Evolutionary conservation across 1,140 invertebrate species (phyloP), one percentile per base, ranked within the genome.

Genomic region (Penaeus indicus): DNA sequence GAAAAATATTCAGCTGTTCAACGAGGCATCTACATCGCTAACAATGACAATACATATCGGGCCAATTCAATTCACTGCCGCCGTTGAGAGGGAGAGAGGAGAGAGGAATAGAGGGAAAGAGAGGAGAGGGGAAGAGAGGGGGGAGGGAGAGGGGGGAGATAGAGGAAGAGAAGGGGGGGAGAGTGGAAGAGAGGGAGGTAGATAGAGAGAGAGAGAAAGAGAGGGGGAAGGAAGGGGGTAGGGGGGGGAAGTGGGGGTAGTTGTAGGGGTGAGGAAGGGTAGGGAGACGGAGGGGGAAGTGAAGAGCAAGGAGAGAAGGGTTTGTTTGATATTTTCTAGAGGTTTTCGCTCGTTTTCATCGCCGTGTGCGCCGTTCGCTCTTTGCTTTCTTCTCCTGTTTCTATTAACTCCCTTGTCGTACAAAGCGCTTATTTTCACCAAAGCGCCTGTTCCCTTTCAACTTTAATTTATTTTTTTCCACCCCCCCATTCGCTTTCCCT

Each of bases 11-110:
- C 81, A n/a, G 60, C 38, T 54, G 81, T 83, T 83, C 81, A 83
- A 83, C 61, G 60, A 63, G 60, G 61, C 63, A 61, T 83, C 81
- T 83, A 38, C 81, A 54, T 83, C 81, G 81, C 81, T 83, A 83
- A 83, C 81, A 83, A 67, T 83, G 81, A 83, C 81, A 83, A 83
- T 83, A 83, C 81, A 83, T 83, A 83, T 83, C 81, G 81, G 63
- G 81, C 81, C 81, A 83, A 83, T 83, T 83, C 81, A 83, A 83
- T 83, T 67, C 63, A 83, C 81, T 61, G 81, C 60, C 81, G 38
- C 32, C 62, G 63, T 63, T 63, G 22, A 18, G 60, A 72, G 78
- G n/a, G 38, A 54, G 47, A 18, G 25, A 54, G 69, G 60, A 47
- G n/a, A 27, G 60, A n/a, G 54, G 27, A 27, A 27, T 10, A 67